Evolutionary conservation across 2,888 invertebrate species (phyloP).

Genomic region (Drosophila limbata): DNA sequence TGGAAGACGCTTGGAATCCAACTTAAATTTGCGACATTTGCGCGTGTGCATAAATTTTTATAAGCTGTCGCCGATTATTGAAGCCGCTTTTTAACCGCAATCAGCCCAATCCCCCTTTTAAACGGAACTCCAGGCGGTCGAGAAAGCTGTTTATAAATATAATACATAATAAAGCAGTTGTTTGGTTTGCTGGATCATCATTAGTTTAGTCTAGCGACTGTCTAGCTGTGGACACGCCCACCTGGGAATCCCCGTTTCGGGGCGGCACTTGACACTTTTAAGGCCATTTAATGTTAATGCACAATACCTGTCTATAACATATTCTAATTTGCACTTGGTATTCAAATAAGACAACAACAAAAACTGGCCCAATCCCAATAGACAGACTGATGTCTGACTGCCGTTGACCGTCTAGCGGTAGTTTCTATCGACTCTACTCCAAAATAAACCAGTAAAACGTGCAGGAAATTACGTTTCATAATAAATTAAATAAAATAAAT

Average conservation of each 20-base stretch:
- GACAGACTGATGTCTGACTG: slow-evolving; percentile 3
- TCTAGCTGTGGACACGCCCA: slow-evolving; percentile 57
- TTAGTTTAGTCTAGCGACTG: slow-evolving; percentile 52
- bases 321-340: slow-evolving; percentile 32
- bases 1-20: slow-evolving; percentile 34
- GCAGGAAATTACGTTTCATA: slow-evolving; percentile 38
- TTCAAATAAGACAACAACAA: slow-evolving; percentile 19
- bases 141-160: slow-evolving; percentile 43
- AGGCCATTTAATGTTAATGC: slow-evolving; percentile 50
- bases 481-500: slow-evolving; percentile 7
- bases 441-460: slow-evolving; percentile 63
- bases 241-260: slow-evolving; percentile 17
- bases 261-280: not conserved
- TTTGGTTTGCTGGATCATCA: not conserved
- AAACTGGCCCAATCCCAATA: slow-evolving; percentile 19
- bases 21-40: slow-evolving; percentile 48
- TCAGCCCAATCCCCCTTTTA: slow-evolving; percentile 11
- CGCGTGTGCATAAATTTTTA: slow-evolving; percentile 63
- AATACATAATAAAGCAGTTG: not conserved
- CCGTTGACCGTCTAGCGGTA: slow-evolving; percentile 26
- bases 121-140: slow-evolving; percentile 10
- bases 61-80: slow-evolving; percentile 31
- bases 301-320: slow-evolving; percentile 13
- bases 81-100: slow-evolving; percentile 51
- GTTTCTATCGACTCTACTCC: slow-evolving; percentile 3